phyloP scores from a whole-genome alignment of 2,797 vertebrate species.

The Odontamblyopus lacepedii region DNA sequence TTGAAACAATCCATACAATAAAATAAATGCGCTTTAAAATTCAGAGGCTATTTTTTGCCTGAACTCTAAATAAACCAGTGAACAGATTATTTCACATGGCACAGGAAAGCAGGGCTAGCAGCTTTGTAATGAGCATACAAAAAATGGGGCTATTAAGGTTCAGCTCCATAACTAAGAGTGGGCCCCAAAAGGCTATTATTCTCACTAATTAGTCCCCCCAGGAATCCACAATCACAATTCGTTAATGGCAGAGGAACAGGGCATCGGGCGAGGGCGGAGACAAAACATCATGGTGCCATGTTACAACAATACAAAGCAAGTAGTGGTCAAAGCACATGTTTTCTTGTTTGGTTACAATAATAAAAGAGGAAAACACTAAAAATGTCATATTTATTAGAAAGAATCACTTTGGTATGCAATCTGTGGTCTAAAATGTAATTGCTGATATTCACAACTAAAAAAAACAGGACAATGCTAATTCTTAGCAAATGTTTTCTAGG shows the following conservation, averaged over 20 bases:
- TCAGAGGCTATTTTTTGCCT: conserved; percentile 22
- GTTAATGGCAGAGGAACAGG: conserved; percentile 39
- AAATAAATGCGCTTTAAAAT: conserved; percentile 1
- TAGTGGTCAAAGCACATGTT: conserved; percentile 15
- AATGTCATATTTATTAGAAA: neutral
- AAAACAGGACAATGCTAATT: neutral
- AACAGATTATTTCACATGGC: conserved; percentile 29
- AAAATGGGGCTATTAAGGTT: conserved; percentile 61
- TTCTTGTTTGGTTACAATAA: neutral
- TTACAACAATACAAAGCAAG: conserved; percentile 26
- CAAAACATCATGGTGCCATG: conserved; percentile 35
- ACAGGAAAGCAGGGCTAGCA: conserved; percentile 17
- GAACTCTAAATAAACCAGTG: conserved; percentile 36
- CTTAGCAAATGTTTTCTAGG: neutral
- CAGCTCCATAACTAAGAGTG: conserved; percentile 60
- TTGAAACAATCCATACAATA: neutral
- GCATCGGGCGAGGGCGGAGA: conserved; percentile 27
- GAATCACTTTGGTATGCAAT: neutral
- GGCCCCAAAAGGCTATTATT: conserved; percentile 69
- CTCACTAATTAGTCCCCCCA: conserved; percentile 73
- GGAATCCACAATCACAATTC: conserved; percentile 61
- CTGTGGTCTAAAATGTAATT: neutral
- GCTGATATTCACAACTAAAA: neutral
- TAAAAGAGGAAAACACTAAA: neutral
- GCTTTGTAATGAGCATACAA: conserved; percentile 65